phyloP scores from a whole-genome alignment of 2,797 vertebrate genomes.

The Karalla daura region DNA sequence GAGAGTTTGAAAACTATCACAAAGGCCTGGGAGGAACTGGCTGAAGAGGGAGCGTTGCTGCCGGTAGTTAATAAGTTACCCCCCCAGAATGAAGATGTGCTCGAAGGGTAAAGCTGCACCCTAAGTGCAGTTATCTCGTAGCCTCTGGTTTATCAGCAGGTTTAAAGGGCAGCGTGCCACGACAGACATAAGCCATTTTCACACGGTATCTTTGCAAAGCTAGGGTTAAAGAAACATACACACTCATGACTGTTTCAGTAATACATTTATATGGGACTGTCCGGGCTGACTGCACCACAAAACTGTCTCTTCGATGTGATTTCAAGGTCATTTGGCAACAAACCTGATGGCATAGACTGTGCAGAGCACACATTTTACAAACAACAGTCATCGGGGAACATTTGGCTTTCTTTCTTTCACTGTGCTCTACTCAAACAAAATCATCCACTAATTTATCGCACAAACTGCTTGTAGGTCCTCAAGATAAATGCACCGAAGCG shows the following conservation, averaged over 20 bases:
- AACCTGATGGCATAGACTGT: neutral
- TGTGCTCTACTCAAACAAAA: constrained; percentile 15
- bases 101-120: constrained; percentile 32
- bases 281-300: neutral
- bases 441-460: constrained; percentile 12
- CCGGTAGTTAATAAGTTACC: constrained; percentile 52
- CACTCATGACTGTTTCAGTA: neutral
- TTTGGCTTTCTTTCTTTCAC: constrained; percentile 38
- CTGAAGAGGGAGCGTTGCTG: neutral
- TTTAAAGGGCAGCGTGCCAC: constrained; percentile 35
- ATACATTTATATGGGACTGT: neutral
- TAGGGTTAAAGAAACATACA: neutral
- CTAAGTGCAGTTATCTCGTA: constrained; percentile 25
- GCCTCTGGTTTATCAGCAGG: constrained; percentile 13
- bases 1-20: constrained; percentile 7
- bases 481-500: constrained; percentile 14
- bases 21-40: constrained; percentile 7
- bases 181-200: neutral
- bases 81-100: neutral
- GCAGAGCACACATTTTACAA: neutral
- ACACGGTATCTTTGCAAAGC: neutral
- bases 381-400: constrained; percentile 13
- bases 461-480: constrained; percentile 8
- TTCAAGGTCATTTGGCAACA: constrained; percentile 18
- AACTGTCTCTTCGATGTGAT: neutral